phyloP scores from a whole-genome alignment of 2,113 vertebrate species.

The Indri indri region DNA sequence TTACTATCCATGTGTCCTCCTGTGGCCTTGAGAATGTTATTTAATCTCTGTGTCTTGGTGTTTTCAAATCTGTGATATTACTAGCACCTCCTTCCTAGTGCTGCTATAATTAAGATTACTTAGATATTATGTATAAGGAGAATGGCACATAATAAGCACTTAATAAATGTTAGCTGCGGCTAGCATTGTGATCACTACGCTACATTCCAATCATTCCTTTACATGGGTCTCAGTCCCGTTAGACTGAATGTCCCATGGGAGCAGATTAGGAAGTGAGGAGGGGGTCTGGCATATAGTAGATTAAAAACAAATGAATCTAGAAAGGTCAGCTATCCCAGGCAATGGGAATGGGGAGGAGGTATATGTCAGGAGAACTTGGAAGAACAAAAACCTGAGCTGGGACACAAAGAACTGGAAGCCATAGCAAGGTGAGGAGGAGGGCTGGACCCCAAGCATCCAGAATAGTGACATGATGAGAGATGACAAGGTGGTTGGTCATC shows the following conservation, averaged over 20 bases:
- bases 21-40: background rate
- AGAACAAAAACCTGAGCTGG: background rate
- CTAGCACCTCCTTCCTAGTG: background rate
- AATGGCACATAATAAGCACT: background rate
- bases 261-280: background rate
- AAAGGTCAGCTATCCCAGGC: background rate
- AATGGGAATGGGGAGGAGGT: background rate
- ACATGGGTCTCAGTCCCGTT: background rate
- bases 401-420: background rate
- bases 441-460: no score
- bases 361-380: background rate
- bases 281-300: no score
- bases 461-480: background rate
- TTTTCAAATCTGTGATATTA: background rate
- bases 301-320: background rate
- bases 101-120: background rate
- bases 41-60: background rate
- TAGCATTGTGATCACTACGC: background rate
- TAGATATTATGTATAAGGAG: background rate
- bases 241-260: background rate
- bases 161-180: background rate
- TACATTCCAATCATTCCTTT: background rate
- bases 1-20: background rate
- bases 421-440: background rate
- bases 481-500: accelerated